These are phyloP conservation scores for Nerophis ophidion DNA, from an alignment of 2,113 vertebrate species.

Conservation along the genomic window DNA sequence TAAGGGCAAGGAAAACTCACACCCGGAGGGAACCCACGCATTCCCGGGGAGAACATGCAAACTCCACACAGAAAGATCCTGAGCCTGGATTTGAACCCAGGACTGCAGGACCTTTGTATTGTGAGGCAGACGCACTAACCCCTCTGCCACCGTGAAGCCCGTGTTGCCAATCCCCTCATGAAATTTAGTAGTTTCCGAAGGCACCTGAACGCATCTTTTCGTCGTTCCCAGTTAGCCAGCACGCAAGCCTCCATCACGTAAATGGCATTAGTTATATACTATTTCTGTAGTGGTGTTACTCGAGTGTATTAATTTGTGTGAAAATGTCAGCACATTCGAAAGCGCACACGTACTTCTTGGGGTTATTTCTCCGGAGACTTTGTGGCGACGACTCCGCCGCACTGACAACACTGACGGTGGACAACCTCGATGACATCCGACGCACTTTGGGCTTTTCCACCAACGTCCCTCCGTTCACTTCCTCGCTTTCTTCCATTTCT, in stretches of 20 bases:
- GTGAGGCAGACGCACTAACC: too few relatives aligned
- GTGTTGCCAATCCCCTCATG: too few relatives aligned
- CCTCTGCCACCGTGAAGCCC: too few relatives aligned
- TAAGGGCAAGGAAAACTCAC: too few relatives aligned
- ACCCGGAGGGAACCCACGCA: too few relatives aligned
- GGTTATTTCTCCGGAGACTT: conserved; percentile 42
- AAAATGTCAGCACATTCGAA: neutral
- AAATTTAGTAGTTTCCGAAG: neutral
- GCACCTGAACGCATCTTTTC: conserved; percentile 44
- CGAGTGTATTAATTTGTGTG: too few relatives aligned
- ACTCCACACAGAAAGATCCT: too few relatives aligned
- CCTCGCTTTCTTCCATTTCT: conserved; percentile 58
- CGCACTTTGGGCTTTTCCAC: conserved; percentile 41
- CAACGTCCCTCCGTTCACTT: conserved; percentile 9
- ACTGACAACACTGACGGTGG: conserved; percentile 31
- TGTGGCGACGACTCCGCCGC: conserved; percentile 41
- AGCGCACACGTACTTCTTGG: conserved; percentile 46
- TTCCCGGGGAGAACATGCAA: too few relatives aligned
- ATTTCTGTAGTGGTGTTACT: neutral
- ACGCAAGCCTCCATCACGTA: neutral
- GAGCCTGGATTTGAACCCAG: too few relatives aligned
- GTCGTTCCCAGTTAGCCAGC: conserved; percentile 13
- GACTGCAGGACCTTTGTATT: too few relatives aligned
- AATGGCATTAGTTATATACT: neutral
- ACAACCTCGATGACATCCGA: conserved; percentile 52